Percentiles rank a stretch among this genome's conserved stretches.
These are phyloP conservation scores for Dreissena polymorpha DNA, from an alignment of 1,140 invertebrate genomes.

Conservation along the genomic window DNA sequence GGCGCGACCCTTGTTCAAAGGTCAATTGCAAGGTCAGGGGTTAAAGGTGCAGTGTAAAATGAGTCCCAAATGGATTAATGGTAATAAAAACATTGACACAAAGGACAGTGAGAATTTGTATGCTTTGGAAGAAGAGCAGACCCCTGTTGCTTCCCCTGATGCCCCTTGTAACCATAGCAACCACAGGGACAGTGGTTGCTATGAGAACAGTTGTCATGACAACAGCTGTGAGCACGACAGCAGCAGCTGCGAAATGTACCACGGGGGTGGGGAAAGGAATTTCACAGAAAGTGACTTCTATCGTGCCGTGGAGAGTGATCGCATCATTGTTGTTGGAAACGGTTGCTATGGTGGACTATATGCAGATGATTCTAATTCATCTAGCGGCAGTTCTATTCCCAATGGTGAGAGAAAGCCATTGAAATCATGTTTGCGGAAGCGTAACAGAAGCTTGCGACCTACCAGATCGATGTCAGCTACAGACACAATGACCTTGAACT, in stretches of 20 bases:
- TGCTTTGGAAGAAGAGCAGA: slow-evolving; percentile 68
- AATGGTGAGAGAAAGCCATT: slow-evolving; percentile 69
- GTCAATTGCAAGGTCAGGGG: slow-evolving; percentile 40
- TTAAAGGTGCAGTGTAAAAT: slow-evolving; percentile 17
- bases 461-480: slow-evolving; percentile 68
- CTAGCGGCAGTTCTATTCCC: slow-evolving; percentile 59
- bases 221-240: slow-evolving; percentile 10
- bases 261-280: slow-evolving; percentile 25
- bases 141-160: slow-evolving; percentile 65
- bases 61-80: slow-evolving; percentile 42
- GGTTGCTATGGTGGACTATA: slow-evolving; percentile 32
- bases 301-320: slow-evolving; percentile 41
- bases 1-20: slow-evolving; percentile 51
- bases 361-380: slow-evolving; percentile 49
- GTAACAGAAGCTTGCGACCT: slow-evolving; percentile 54
- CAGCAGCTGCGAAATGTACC: slow-evolving; percentile 19
- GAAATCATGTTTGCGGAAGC: slow-evolving; percentile 74
- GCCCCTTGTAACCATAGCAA: slow-evolving; percentile 49
- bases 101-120: slow-evolving; percentile 63
- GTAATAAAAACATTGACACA: slow-evolving; percentile 26
- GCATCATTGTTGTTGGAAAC: slow-evolving; percentile 48
- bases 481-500: slow-evolving; percentile 58
- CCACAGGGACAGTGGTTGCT: slow-evolving; percentile 31
- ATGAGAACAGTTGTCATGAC: slow-evolving; percentile 33
- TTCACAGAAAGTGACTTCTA: slow-evolving; percentile 52